Base-by-base conservation (phyloP, 2,888 invertebrate species). In the Chymomyza fuscimana region DNA sequence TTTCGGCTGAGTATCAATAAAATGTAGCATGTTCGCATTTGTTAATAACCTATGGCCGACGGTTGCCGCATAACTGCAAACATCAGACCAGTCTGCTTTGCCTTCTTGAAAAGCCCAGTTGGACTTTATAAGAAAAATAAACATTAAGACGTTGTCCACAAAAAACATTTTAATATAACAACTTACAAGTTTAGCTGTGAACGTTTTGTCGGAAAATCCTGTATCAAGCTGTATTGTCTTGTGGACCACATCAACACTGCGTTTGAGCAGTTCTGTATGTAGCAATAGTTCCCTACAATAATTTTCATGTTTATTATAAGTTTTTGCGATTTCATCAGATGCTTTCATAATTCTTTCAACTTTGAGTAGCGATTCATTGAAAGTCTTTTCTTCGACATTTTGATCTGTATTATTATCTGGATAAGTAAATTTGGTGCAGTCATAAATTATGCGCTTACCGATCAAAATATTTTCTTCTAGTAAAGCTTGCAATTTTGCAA, bases 241-340 rank as follows among this genome's bases (percentile, higher is more conserved):
- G 0, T 88, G 87, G 5, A 91, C 81, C 0, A 91, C 79, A 65
- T 91, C 91, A 74, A 90, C 89, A 64, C 89, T 90, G 68, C 91
- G 89, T 61, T 90, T 87, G 0, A 91, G 79, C 0, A 92, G 88
- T 69, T 92, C 89, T 1, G 92, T 91, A 80, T 93, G 92, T 71
- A 89, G 84, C 3, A 91, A 89, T 7, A 91, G 87, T 74, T 92
- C 91, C 3, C 89, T 86, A 9, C 91, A 81, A 74, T 92, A 91
- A 40, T 91, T 90, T 1, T 88, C 80, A 3, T 88, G 88, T 19
- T 90, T 86, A 5, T 86, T 82, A 10, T 87, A 74, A 12, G 84
- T 87, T 9, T 74, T 80, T 12, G 82, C 86, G 3, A 90, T 83
- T 2, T 82, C 72, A 70, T 91, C 87, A 0, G 90, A 89, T 40